phyloP scores from a whole-genome alignment of 2,888 invertebrate genomes.

The Tetheella fluctuosa region DNA sequence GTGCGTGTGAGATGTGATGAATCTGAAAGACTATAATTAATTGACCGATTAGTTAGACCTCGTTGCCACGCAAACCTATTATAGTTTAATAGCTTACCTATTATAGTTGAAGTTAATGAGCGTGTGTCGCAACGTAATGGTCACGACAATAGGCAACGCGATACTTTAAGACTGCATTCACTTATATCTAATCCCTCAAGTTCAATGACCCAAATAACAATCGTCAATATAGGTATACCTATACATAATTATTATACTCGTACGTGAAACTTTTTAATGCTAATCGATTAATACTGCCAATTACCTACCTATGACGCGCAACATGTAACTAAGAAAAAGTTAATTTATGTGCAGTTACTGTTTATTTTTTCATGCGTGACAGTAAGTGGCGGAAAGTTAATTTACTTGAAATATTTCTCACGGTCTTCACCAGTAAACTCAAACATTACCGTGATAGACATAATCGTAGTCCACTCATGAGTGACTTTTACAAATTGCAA shows the following conservation, averaged over 20 bases:
- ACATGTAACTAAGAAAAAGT: slow-evolving; percentile 57
- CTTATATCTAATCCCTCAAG: slow-evolving; percentile 61
- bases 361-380: slow-evolving; percentile 70
- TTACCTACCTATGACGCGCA: slow-evolving; percentile 42
- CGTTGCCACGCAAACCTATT: background rate
- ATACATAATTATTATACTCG: slow-evolving; percentile 35
- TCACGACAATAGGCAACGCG: slow-evolving; percentile 42
- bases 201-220: slow-evolving; percentile 72
- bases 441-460: slow-evolving; percentile 47
- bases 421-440: slow-evolving; percentile 60
- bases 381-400: slow-evolving; percentile 71
- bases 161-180: slow-evolving; percentile 52
- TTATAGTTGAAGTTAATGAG: slow-evolving; percentile 25
- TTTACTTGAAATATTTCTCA: slow-evolving; percentile 74
- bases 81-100: background rate
- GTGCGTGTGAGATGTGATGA: background rate
- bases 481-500: slow-evolving; percentile 36
- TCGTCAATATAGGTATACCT: slow-evolving; percentile 48
- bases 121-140: slow-evolving; percentile 34
- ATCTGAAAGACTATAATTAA: background rate
- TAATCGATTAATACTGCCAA: slow-evolving; percentile 56
- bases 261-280: slow-evolving; percentile 64
- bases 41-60: background rate
- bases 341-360: slow-evolving; percentile 52
- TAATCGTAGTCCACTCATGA: slow-evolving; percentile 34